Evolutionary conservation across 2,113 vertebrate species (phyloP).

Genomic region (Prunella himalayana): DNA sequence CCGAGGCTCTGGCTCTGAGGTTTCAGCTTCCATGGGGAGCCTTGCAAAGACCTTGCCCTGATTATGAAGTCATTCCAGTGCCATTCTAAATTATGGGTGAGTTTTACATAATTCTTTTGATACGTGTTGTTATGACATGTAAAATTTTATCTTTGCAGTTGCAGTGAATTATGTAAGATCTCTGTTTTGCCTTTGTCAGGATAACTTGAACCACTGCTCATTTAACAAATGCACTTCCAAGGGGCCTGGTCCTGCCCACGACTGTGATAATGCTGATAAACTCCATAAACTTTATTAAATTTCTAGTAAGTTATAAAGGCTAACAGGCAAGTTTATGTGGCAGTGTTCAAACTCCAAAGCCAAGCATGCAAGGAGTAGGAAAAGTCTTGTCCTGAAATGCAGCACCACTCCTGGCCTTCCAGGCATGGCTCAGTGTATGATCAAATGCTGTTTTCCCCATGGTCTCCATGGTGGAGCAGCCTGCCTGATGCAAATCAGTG

Average conservation of each 20-base stretch:
- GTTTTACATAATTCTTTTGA: constrained; percentile 36
- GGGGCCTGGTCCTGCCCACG: background rate
- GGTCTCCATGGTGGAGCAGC: background rate
- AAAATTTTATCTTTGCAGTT: constrained; percentile 24
- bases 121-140: constrained; percentile 28
- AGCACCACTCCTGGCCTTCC: background rate
- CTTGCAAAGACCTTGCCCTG: constrained; percentile 44
- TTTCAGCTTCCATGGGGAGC: background rate
- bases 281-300: background rate
- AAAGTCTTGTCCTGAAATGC: background rate
- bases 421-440: background rate
- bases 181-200: constrained; percentile 30
- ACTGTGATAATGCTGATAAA: background rate
- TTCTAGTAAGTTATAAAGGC: background rate
- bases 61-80: constrained; percentile 25
- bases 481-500: background rate
- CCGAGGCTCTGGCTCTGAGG: background rate
- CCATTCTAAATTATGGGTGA: constrained; percentile 60
- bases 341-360: background rate
- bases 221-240: background rate
- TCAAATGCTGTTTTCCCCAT: background rate
- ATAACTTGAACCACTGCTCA: background rate
- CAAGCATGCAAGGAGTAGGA: background rate
- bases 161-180: constrained; percentile 21
- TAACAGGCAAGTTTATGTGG: background rate